These are phyloP conservation scores for Rhopalosiphum nymphaeae DNA, from an alignment of 2,888 invertebrate genomes.

Conservation along the genomic window DNA sequence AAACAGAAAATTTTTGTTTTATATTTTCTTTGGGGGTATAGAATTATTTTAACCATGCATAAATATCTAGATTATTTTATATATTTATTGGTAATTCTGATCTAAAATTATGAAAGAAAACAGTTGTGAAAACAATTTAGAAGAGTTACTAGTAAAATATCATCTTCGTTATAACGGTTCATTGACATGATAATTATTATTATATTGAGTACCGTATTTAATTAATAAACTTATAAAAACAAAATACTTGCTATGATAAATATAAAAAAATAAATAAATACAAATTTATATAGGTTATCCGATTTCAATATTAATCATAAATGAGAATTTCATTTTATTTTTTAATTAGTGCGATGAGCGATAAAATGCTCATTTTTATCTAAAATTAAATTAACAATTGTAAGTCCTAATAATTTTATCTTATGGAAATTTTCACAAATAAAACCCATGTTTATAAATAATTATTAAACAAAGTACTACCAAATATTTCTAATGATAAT, in stretches of 20 bases:
- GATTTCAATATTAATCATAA: not conserved
- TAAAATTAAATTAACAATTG: not conserved
- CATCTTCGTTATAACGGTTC: not conserved
- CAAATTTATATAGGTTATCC: not conserved
- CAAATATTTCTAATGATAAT: not conserved
- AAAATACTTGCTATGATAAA: not conserved
- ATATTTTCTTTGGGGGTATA: not conserved
- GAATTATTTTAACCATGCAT: not conserved
- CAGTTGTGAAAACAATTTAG: not conserved
- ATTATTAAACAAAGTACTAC: not conserved
- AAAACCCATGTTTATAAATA: not conserved
- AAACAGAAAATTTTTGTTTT: not conserved
- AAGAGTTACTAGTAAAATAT: not conserved
- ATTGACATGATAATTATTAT: not conserved
- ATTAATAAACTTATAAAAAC: too few relatives aligned
- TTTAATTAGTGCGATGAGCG: not conserved
- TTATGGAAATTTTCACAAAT: not conserved
- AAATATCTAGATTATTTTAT: not conserved
- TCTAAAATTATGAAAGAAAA: not conserved
- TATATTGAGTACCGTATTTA: too few relatives aligned
- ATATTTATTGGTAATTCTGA: not conserved
- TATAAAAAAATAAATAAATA: not conserved
- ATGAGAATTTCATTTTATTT: not conserved
- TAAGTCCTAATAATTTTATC: not conserved
- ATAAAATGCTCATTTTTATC: not conserved